phyloP scores from a whole-genome alignment of 2,113 vertebrate species.

The Coturnix japonica region DNA sequence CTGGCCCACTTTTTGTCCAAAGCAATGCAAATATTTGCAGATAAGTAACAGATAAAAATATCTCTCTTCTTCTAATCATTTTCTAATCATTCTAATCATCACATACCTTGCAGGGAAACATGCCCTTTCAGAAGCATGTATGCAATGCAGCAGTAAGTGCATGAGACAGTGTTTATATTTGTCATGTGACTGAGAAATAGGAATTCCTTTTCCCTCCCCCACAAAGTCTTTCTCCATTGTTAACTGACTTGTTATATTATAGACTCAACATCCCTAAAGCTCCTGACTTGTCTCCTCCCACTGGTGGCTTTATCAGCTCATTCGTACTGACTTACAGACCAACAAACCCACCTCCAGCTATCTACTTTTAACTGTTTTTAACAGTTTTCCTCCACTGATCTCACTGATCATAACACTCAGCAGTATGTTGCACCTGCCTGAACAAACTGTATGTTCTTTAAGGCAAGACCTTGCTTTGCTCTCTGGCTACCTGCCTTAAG shows the following conservation, averaged over 20 bases:
- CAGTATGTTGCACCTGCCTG: background rate
- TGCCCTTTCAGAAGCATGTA: background rate
- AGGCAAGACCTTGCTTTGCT: background rate
- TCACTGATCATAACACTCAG: background rate
- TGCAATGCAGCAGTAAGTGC: background rate
- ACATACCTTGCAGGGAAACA: background rate
- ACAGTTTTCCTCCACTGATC: background rate
- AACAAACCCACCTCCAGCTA: background rate
- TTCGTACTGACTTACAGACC: background rate
- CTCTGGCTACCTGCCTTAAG: background rate
- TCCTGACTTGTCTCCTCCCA: background rate
- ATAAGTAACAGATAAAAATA: conserved; percentile 12
- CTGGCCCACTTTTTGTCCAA: conserved; percentile 8
- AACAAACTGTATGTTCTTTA: background rate
- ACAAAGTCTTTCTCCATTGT: conserved; percentile 22
- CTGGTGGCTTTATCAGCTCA: background rate
- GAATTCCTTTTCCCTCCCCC: conserved; percentile 49
- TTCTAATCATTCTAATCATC: too few relatives aligned
- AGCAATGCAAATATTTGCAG: background rate
- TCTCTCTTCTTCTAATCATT: background rate
- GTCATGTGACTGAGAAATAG: background rate
- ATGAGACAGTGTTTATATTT: background rate
- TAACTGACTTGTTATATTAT: background rate
- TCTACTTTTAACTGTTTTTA: background rate
- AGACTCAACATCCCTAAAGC: background rate